A percentile compares a stretch with the other conserved stretches of the same genome.
phyloP scores from a whole-genome alignment of 2,113 vertebrate genomes.

The Zosterops lateralis region DNA sequence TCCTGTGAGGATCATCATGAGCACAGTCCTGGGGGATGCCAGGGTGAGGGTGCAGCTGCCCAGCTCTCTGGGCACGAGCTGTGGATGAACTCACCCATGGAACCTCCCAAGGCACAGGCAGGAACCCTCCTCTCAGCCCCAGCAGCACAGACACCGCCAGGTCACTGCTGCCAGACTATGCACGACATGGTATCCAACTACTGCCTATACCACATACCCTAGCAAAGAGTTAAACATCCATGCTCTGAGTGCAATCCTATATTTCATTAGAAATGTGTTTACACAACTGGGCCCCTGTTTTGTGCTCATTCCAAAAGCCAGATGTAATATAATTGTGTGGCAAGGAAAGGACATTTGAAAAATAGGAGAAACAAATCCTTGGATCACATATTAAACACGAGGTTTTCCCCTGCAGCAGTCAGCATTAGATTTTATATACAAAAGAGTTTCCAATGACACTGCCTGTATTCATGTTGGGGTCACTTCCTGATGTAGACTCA shows the following conservation, averaged over 20 bases:
- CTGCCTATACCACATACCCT: neutral
- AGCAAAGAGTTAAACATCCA: neutral
- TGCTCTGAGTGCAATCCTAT: neutral
- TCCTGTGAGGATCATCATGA: rapidly evolving
- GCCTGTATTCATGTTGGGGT: neutral
- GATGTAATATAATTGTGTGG: neutral
- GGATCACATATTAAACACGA: neutral
- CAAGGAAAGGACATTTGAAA: neutral
- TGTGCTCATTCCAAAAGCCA: slow-evolving; percentile 22
- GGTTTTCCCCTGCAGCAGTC: neutral
- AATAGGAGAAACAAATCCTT: neutral
- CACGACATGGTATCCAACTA: neutral
- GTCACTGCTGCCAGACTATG: neutral
- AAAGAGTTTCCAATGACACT: neutral
- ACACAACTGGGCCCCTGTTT: neutral
- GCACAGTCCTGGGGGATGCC: neutral
- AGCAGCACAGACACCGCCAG: rapidly evolving
- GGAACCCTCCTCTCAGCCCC: neutral
- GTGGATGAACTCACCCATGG: neutral
- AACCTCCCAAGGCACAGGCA: neutral
- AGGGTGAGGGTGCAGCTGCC: neutral
- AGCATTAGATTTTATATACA: neutral
- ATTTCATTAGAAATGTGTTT: neutral
- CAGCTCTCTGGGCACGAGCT: rapidly evolving
- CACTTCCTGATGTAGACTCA: neutral